phyloP scores from a whole-genome alignment of 1,140 invertebrate genomes.

The Drosophila nebulosa region DNA sequence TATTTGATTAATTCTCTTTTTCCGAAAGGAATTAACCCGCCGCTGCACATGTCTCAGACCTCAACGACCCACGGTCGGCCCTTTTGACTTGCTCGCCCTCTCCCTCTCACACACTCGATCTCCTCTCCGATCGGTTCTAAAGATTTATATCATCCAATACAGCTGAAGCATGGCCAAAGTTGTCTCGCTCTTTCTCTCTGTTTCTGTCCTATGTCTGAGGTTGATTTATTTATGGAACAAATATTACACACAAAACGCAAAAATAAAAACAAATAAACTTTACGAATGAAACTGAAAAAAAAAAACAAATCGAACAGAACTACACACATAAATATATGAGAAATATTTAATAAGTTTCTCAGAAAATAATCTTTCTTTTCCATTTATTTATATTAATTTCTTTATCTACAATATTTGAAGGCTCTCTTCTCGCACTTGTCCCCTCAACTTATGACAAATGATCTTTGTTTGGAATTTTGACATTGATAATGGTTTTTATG shows the following conservation, averaged over 20 bases:
- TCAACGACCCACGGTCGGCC: constrained; percentile 54
- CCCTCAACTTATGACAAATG: constrained; percentile 51
- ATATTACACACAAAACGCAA: constrained; percentile 12
- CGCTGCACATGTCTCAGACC: constrained; percentile 59
- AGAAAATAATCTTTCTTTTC: neutral
- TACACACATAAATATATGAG: neutral
- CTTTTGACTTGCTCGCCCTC: constrained; percentile 54
- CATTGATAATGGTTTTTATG: constrained; percentile 65
- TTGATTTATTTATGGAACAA: constrained; percentile 68
- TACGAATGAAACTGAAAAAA: neutral
- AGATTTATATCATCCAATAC: constrained; percentile 72
- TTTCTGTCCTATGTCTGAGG: constrained; percentile 2
- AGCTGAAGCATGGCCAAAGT: constrained; percentile 63
- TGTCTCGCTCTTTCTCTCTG: constrained; percentile 23
- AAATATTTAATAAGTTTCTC: neutral
- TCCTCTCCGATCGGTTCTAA: constrained; percentile 35
- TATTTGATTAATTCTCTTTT: constrained; percentile 80
- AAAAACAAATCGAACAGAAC: neutral
- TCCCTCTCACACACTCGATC: constrained; percentile 13
- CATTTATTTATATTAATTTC: neutral
- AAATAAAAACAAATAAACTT: neutral
- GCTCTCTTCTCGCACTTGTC: neutral
- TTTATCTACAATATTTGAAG: neutral
- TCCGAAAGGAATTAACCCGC: constrained; percentile 80
- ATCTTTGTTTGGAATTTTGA: constrained; percentile 51